These are phyloP conservation scores for Fukomys damarensis DNA, from an alignment of 2,113 vertebrate genomes.

Conservation along the genomic window DNA sequence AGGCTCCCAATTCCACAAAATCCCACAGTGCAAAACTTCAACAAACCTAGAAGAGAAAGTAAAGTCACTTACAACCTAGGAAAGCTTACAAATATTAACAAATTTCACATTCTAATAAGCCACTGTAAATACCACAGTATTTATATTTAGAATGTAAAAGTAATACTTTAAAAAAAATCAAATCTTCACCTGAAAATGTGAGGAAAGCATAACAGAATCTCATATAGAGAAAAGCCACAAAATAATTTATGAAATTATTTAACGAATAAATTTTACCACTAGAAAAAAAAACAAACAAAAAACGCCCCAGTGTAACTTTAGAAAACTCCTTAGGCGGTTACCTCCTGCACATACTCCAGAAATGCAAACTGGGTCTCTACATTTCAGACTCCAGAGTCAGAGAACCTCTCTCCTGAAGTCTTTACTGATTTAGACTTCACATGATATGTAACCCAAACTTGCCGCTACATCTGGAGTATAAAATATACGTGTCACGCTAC, in stretches of 20 bases:
- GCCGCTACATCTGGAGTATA: neutral
- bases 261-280: neutral
- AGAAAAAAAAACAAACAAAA: too few species aligned
- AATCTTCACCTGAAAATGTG: conserved; percentile 62
- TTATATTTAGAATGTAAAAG: conserved; percentile 57
- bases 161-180: conserved; percentile 25
- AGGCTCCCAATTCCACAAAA: conserved; percentile 99
- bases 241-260: conserved; percentile 25
- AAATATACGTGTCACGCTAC: neutral
- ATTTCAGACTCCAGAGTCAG: neutral
- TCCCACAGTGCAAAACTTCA: conserved; percentile 99
- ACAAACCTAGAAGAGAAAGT: conserved; percentile 89
- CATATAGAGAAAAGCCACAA: conserved; percentile 20
- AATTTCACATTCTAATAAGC: conserved; percentile 42
- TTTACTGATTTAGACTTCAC: conserved; percentile 11
- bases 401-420: conserved; percentile 9
- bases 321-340: neutral
- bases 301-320: neutral
- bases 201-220: conserved; percentile 53
- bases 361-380: neutral
- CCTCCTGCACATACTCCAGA: neutral
- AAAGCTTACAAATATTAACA: conserved; percentile 34
- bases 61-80: conserved; percentile 62
- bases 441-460: neutral
- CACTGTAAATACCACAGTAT: neutral